phyloP scores from a whole-genome alignment of 2,797 vertebrate species.

The Philypnodon macrostomus region DNA sequence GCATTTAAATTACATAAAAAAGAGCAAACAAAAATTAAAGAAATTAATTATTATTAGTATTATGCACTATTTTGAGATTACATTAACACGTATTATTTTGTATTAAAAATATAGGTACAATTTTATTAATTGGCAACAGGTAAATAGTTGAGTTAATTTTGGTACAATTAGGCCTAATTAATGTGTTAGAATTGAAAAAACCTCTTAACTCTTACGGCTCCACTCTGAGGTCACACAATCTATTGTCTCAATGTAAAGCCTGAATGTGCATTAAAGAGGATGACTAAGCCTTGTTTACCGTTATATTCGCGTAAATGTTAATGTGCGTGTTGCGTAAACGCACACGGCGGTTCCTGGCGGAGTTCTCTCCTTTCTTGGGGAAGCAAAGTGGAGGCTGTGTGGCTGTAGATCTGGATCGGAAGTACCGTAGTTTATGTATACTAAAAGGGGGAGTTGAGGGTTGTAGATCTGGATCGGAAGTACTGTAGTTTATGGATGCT shows the following conservation, averaged over 20 bases:
- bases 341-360: background rate
- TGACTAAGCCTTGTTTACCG: constrained; percentile 6
- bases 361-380: constrained; percentile 28
- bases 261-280: background rate
- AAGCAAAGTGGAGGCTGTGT: constrained; percentile 59
- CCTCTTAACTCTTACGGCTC: background rate
- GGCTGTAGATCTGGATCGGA: constrained; percentile 80
- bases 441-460: constrained; percentile 90
- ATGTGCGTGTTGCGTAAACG: constrained; percentile 9
- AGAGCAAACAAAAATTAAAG: too few relatives aligned
- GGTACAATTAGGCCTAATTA: background rate
- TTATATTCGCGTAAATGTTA: constrained; percentile 1
- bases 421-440: constrained; percentile 92
- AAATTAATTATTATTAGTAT: too few relatives aligned
- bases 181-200: background rate
- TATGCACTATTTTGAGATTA: too few relatives aligned
- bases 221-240: background rate
- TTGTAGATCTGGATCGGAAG: constrained; percentile 97
- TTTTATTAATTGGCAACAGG: constrained; percentile 52
- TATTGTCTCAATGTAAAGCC: constrained; percentile 17
- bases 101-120: too few relatives aligned
- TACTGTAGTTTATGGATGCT: constrained; percentile 91
- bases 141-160: constrained; percentile 37
- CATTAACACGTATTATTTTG: too few relatives aligned
- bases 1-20: too few relatives aligned